Evolutionary conservation across 2,797 vertebrate genomes (phyloP).

Genomic region (Somateria mollissima): DNA sequence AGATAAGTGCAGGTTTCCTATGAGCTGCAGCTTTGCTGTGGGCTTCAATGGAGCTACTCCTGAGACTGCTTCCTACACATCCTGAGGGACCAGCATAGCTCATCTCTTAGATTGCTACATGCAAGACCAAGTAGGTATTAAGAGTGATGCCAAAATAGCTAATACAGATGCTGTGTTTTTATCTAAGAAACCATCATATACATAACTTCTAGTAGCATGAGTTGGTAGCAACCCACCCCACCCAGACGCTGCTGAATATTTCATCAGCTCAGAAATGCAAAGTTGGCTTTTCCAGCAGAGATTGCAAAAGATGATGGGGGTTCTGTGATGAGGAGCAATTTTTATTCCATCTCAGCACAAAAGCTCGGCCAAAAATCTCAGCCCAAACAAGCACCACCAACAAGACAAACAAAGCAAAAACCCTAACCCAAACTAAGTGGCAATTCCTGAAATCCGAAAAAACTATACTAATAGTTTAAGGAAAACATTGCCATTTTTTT

Average conservation of each 20-base stretch:
- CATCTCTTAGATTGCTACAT: not conserved
- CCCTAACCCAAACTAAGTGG: not conserved
- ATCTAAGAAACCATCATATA: constrained; percentile 15
- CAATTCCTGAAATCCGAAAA: not conserved
- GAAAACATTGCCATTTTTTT: not conserved
- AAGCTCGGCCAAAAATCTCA: not conserved
- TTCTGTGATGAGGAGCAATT: not conserved
- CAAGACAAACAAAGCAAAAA: not conserved
- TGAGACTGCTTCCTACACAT: not conserved
- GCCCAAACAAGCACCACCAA: not conserved
- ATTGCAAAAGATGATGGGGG: not conserved
- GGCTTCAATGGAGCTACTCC: not conserved
- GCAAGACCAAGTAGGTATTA: not conserved
- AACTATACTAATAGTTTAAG: not conserved
- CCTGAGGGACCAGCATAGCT: not conserved
- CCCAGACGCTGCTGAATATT: constrained; percentile 16
- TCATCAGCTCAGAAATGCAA: constrained; percentile 13
- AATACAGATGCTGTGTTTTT: constrained; percentile 17
- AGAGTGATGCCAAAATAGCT: constrained; percentile 33
- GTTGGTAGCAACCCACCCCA: not conserved
- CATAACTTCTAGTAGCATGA: not conserved
- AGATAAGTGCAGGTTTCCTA: not conserved
- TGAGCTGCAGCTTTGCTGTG: not conserved
- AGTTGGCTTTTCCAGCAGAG: not conserved
- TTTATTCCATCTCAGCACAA: not conserved